A percentile compares a stretch with the other conserved stretches of the same genome.
These are phyloP conservation scores for Amblyjoppa proteus DNA, from an alignment of 2,888 invertebrate species.

Conservation along the genomic window DNA sequence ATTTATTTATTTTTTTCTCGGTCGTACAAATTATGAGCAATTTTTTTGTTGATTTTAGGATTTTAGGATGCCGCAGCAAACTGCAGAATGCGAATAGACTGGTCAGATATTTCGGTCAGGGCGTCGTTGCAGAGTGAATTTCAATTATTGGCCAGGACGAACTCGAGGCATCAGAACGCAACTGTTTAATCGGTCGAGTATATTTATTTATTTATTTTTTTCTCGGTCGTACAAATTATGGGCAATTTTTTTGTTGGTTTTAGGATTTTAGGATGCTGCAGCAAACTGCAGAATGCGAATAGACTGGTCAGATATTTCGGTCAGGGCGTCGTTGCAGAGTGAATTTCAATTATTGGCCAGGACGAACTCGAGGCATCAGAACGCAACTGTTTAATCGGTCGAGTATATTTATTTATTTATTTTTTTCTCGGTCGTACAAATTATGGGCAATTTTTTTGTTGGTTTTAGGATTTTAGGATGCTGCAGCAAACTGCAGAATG, in stretches of 20 bases:
- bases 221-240: too few species aligned
- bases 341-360: constrained; percentile 37
- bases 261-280: neutral
- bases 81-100: constrained; percentile 19
- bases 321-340: constrained; percentile 31
- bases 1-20: too few species aligned
- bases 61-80: neutral
- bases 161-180: neutral
- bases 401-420: too few species aligned
- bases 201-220: too few species aligned
- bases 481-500: constrained; percentile 5
- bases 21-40: too few species aligned
- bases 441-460: too few species aligned
- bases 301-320: constrained; percentile 38
- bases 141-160: constrained; percentile 14
- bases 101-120: constrained; percentile 48
- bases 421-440: too few species aligned
- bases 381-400: neutral
- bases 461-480: neutral
- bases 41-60: too few species aligned
- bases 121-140: constrained; percentile 33
- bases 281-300: constrained; percentile 24
- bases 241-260: too few species aligned
- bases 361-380: neutral
- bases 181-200: neutral